Evolutionary conservation across 1,140 invertebrate genomes (phyloP).

Genomic region (Pseudomyrmex flavicornis): DNA sequence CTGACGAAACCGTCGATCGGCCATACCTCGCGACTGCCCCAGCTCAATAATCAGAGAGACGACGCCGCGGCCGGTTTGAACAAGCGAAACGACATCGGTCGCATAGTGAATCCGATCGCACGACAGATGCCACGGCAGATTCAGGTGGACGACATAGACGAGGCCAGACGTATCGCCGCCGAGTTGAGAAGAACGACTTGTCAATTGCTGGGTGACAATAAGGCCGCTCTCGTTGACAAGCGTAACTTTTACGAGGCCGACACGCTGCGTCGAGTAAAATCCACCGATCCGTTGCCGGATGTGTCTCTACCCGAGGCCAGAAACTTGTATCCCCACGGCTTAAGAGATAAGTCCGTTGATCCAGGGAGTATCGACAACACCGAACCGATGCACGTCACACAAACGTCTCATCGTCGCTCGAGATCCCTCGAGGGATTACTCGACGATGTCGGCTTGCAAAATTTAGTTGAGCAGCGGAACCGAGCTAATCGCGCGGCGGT

Average conservation of each 20-base stretch:
- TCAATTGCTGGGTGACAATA: slow-evolving; percentile 87
- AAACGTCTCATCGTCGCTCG: slow-evolving; percentile 82
- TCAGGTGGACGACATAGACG: slow-evolving; percentile 80
- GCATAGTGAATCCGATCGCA: slow-evolving; percentile 91
- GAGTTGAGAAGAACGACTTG: slow-evolving; percentile 88
- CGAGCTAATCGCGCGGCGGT: slow-evolving; percentile 63
- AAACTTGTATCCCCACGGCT: slow-evolving; percentile 85
- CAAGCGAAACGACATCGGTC: slow-evolving; percentile 90
- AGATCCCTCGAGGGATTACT: slow-evolving; percentile 88
- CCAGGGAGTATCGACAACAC: slow-evolving; percentile 31
- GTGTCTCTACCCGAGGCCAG: slow-evolving; percentile 79
- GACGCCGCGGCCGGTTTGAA: slow-evolving; percentile 83
- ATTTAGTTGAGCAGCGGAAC: slow-evolving; percentile 76
- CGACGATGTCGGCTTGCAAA: slow-evolving; percentile 85
- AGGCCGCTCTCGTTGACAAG: slow-evolving; percentile 88
- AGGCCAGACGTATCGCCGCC: slow-evolving; percentile 87
- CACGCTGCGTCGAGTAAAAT: slow-evolving; percentile 87
- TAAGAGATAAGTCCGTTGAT: slow-evolving; percentile 81
- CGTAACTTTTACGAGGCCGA: slow-evolving; percentile 92
- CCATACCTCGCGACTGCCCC: slow-evolving; percentile 78
- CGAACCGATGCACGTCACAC: slow-evolving; percentile 24
- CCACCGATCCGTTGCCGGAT: slow-evolving; percentile 79
- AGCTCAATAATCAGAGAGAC: slow-evolving; percentile 90
- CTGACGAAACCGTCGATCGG: slow-evolving; percentile 72
- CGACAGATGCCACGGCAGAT: slow-evolving; percentile 79